These are phyloP conservation scores for Falco novaeseelandiae DNA, from an alignment of 2,797 vertebrate genomes.

Conservation along the genomic window DNA sequence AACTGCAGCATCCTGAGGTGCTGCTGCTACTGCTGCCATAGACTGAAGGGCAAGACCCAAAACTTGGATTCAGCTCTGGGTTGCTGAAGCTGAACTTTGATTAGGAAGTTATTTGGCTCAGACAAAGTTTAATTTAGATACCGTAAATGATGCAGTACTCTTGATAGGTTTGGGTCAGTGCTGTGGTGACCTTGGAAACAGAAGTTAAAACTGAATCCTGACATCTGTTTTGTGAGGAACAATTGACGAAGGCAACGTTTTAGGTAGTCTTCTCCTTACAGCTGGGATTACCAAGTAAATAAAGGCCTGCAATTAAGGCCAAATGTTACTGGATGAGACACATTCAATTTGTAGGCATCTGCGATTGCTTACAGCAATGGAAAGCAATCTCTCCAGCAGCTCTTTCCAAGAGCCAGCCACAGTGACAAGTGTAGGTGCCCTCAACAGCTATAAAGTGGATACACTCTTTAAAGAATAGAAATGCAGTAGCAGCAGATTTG, in stretches of 20 bases:
- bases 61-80: neutral
- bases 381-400: neutral
- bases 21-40: neutral
- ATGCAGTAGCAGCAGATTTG: neutral
- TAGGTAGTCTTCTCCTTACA: neutral
- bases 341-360: neutral
- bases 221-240: neutral
- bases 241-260: neutral
- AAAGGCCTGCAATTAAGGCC: neutral
- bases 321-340: neutral
- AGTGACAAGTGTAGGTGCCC: neutral
- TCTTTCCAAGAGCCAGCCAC: neutral
- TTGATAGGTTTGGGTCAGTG: neutral
- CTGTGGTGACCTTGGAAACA: neutral
- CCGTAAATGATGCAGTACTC: neutral
- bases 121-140: neutral
- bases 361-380: accelerated
- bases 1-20: neutral
- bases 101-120: slow-evolving; percentile 6
- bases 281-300: neutral
- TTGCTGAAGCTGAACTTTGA: neutral
- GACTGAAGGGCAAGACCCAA: neutral
- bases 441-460: neutral
- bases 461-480: neutral
- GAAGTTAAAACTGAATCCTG: neutral